These are phyloP conservation scores for Umimayanthus chanpuru DNA, from an alignment of 92 coral and sea anemone species.

Conservation along the genomic window DNA sequence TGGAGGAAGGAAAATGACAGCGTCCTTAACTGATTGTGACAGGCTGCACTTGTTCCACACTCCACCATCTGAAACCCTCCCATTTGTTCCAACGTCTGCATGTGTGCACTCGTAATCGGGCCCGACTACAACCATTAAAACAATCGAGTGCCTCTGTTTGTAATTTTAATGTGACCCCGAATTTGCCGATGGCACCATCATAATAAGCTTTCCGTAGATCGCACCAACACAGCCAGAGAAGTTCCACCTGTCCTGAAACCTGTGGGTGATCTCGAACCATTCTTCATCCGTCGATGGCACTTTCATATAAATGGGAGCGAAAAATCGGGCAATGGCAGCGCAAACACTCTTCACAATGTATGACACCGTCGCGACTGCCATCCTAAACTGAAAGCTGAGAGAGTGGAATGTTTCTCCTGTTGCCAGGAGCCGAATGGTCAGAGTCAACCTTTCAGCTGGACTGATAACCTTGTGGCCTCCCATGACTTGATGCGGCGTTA, in stretches of 20 bases:
- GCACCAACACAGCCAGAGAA: slow-evolving; percentile 63
- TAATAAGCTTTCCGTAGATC: slow-evolving; percentile 63
- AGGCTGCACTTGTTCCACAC: slow-evolving; percentile 68
- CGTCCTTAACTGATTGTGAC: slow-evolving; percentile 53
- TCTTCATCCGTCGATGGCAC: slow-evolving; percentile 50
- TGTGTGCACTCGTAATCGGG: slow-evolving; percentile 59
- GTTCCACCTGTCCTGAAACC: slow-evolving; percentile 54
- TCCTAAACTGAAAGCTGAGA: slow-evolving; percentile 58
- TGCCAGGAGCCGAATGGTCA: slow-evolving; percentile 46
- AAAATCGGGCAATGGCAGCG: slow-evolving; percentile 29
- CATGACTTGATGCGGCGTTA: neutral
- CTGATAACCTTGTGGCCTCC: neutral
- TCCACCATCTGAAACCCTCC: slow-evolving; percentile 63
- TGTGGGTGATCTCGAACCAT: slow-evolving; percentile 48
- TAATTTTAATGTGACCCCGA: slow-evolving; percentile 58
- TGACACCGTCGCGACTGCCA: slow-evolving; percentile 46
- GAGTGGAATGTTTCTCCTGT: slow-evolving; percentile 63
- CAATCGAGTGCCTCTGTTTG: slow-evolving; percentile 54
- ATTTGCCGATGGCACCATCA: slow-evolving; percentile 53
- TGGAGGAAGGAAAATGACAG: slow-evolving; percentile 50
- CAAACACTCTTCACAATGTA: slow-evolving; percentile 52
- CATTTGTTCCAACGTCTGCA: too few species aligned
- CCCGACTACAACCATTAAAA: slow-evolving; percentile 58
- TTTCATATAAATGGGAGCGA: slow-evolving; percentile 46
- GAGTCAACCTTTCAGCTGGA: neutral